A percentile compares a stretch with the other conserved stretches of the same genome.
phyloP scores from a whole-genome alignment of 2,888 invertebrate genomes.

The Carterocephalus palaemon region DNA sequence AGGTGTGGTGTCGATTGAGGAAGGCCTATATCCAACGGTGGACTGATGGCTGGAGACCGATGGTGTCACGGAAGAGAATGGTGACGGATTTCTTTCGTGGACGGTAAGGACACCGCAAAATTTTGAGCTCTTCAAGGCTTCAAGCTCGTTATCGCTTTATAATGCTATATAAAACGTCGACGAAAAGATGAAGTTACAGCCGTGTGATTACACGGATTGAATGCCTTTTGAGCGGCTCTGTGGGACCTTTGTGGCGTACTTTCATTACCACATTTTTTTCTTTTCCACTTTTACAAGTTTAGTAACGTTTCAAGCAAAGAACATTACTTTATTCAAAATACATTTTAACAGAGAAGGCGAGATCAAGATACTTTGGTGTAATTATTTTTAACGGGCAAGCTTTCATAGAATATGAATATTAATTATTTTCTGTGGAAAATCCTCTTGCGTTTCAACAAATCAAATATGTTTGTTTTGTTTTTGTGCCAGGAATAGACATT shows the following conservation, averaged over 20 bases:
- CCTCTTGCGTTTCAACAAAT: constrained; percentile 1
- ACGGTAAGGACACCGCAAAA: no score
- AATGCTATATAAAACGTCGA: constrained; percentile 20
- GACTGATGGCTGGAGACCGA: no score
- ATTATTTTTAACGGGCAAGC: constrained; percentile 25
- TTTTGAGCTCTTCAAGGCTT: not conserved
- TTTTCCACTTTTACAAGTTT: constrained; percentile 14
- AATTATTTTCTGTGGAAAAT: constrained; percentile 22
- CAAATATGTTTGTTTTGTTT: constrained; percentile 17
- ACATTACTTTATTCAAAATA: constrained; percentile 24
- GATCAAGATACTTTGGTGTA: constrained; percentile 23
- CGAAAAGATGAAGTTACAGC: constrained; percentile 17
- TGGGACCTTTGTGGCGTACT: constrained; percentile 22
- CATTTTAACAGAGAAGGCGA: constrained; percentile 21
- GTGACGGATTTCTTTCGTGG: no score
- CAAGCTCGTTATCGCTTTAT: constrained; percentile 14
- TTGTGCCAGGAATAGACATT: no score
- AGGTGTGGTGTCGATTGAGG: no score
- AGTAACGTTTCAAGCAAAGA: constrained; percentile 17
- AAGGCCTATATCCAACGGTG: no score
- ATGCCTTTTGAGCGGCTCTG: constrained; percentile 20
- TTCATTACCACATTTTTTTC: constrained; percentile 25
- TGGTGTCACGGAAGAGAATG: no score
- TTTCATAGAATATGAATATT: constrained; percentile 24
- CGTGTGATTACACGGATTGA: constrained; percentile 24